Percentiles rank a stretch among this genome's conserved stretches.
phyloP scores from a whole-genome alignment of 2,888 invertebrate species.

The Nomada fucata region DNA sequence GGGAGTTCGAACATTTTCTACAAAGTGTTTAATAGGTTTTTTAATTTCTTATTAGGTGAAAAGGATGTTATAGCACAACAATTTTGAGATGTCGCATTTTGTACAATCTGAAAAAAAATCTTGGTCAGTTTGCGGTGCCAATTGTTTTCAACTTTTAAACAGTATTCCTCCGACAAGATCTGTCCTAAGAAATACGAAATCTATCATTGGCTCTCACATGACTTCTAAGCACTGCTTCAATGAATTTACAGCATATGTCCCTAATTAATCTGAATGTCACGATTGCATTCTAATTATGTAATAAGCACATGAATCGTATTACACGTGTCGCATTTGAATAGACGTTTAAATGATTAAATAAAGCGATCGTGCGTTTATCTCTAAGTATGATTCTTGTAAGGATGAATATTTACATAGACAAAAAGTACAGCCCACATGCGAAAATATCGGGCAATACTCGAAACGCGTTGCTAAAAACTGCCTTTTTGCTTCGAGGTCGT shows the following conservation, averaged over 20 bases:
- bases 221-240: constrained; percentile 57
- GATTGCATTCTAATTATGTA: constrained; percentile 60
- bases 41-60: not conserved
- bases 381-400: constrained; percentile 53
- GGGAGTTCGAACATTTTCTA: not conserved
- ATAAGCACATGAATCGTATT: constrained; percentile 50
- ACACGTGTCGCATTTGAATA: constrained; percentile 51
- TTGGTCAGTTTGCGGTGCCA: constrained; percentile 30
- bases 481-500: constrained; percentile 37
- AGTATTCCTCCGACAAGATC: constrained; percentile 38
- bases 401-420: constrained; percentile 48
- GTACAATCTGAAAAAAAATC: not conserved
- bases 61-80: not conserved
- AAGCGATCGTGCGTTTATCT: constrained; percentile 45
- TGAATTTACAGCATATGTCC: constrained; percentile 55
- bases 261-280: constrained; percentile 59
- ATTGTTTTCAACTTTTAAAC: constrained; percentile 40
- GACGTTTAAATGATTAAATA: constrained; percentile 52
- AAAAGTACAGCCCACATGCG: constrained; percentile 62
- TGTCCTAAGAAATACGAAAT: constrained; percentile 36
- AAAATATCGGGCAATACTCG: constrained; percentile 55
- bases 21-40: not conserved
- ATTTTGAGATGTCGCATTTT: constrained; percentile 17
- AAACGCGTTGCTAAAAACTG: constrained; percentile 41
- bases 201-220: constrained; percentile 52